Evolutionary conservation across 2,888 invertebrate genomes (phyloP), one percentile per base, ranked within the genome.

Genomic region (Dioctria linearis): DNA sequence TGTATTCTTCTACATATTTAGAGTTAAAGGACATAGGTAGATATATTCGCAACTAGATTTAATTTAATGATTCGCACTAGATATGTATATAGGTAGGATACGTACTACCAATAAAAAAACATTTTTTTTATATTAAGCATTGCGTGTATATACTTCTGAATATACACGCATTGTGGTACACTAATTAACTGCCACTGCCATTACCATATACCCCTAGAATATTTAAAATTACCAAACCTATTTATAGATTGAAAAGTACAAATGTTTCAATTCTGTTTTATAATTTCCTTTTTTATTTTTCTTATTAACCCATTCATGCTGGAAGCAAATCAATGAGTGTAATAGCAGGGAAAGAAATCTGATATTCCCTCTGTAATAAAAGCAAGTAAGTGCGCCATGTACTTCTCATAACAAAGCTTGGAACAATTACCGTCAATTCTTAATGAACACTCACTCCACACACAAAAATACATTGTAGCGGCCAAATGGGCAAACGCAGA

Each of bases 391-490:
- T 71, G 71, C 71, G 71, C 71, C 71, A 71, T 43, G 71, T 71
- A 71, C 71, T 71, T 71, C 49, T 54, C 51, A 51, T 51, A 71
- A 71, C 71, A 51, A 71, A 54, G 51, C 13, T 8, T 25, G 39
- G 54, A 37, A 51, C 71, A 71, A 71, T 71, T 71, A 71, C 71
- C 71, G 46, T 51, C 71, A 51, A 71, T 71, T 51, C 51, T 71
- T 71, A 54, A 71, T 71, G 71, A 54, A 37, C 71, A 71, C 54
- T 54, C 40, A 25, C 25, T 25, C 25, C 25, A 25, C 2, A 25
- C 9, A 39, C 11, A 4, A 54, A 25, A 61, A 43, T 61, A 75
- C 75, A 59, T 75, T 75, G 57, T 59, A 59, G 75, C 42, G 59
- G 46, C n/a, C 39, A 49, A 8, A 25, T 9, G 49, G 9, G 49